These are phyloP conservation scores for Heliconius erato DNA, from an alignment of 2,888 invertebrate genomes.

Conservation along the genomic window DNA sequence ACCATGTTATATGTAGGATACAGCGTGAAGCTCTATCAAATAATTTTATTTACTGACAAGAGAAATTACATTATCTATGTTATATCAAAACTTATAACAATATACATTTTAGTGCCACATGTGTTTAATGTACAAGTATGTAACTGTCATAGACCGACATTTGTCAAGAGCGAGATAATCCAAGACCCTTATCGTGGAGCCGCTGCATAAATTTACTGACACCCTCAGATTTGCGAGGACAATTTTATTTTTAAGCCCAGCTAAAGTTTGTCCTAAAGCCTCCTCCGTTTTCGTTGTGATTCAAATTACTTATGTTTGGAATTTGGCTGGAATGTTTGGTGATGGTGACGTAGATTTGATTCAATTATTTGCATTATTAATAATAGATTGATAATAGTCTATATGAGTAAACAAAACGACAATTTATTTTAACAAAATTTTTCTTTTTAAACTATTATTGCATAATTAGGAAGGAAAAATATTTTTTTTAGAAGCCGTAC, in stretches of 20 bases:
- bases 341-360: not conserved
- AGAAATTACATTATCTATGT: not conserved
- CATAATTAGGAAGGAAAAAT: too few relatives aligned
- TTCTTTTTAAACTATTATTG: too few relatives aligned
- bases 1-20: not conserved
- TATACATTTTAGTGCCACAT: slow-evolving; percentile 18
- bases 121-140: slow-evolving; percentile 30
- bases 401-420: not conserved
- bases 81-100: not conserved
- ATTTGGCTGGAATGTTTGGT: too few relatives aligned
- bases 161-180: slow-evolving; percentile 62
- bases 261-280: slow-evolving; percentile 35
- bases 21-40: not conserved
- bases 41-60: not conserved
- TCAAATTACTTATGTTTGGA: slow-evolving; percentile 1
- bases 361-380: not conserved
- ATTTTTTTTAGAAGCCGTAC: too few relatives aligned
- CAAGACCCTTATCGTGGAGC: slow-evolving; percentile 59
- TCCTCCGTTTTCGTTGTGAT: slow-evolving; percentile 1
- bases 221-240: slow-evolving; percentile 48
- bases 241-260: slow-evolving; percentile 44
- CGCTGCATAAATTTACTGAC: slow-evolving; percentile 60
- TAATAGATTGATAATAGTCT: not conserved
- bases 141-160: slow-evolving; percentile 53
- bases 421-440: not conserved